Evolutionary conservation across 2,888 invertebrate species (phyloP).

Genomic region (Orchesella flavescens): DNA sequence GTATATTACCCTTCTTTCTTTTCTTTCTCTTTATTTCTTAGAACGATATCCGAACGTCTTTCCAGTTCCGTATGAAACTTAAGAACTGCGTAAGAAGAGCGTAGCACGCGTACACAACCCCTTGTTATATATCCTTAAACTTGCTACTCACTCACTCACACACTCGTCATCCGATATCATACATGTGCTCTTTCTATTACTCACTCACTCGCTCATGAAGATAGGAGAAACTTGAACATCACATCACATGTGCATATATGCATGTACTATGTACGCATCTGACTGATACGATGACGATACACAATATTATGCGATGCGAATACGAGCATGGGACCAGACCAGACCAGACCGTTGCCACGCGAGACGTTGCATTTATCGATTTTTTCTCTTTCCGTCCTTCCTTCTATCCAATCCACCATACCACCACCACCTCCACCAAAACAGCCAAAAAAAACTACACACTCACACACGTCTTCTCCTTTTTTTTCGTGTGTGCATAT

Average conservation of each 20-base stretch:
- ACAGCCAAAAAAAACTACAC: constrained; percentile 16
- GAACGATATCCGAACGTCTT: too few species aligned
- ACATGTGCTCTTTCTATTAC: too few species aligned
- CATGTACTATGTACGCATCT: neutral
- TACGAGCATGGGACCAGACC: constrained; percentile 9
- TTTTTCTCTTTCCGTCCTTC: constrained; percentile 60
- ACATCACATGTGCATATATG: too few species aligned
- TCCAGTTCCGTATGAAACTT: too few species aligned
- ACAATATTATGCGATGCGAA: neutral
- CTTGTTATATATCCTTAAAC: too few species aligned
- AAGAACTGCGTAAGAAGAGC: too few species aligned
- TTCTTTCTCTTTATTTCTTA: neutral
- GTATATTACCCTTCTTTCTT: neutral
- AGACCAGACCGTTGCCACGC: constrained; percentile 70
- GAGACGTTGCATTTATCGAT: constrained; percentile 72
- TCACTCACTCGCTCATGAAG: too few species aligned
- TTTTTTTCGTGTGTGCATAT: constrained; percentile 5
- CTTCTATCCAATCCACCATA: too few species aligned
- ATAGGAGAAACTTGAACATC: too few species aligned
- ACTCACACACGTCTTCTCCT: constrained; percentile 26
- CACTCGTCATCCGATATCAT: too few species aligned
- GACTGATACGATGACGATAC: neutral
- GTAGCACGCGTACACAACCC: too few species aligned
- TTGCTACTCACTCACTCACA: too few species aligned
- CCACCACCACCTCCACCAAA: constrained; percentile 58